Evolutionary conservation across 2,888 invertebrate species (phyloP).

Genomic region (Drosophila austrosaltans): DNA sequence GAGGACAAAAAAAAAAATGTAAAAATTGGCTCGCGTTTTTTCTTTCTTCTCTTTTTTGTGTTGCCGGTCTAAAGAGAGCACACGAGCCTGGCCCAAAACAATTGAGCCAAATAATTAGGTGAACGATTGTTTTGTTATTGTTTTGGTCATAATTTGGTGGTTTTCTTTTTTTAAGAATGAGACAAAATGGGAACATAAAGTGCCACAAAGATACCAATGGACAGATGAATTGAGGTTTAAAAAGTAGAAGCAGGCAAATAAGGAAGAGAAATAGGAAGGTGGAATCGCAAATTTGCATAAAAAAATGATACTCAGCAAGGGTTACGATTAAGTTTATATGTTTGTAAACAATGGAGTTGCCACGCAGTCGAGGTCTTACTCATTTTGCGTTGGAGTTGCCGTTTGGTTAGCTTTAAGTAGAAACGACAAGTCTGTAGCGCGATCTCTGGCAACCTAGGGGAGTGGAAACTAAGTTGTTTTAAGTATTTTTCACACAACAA

Average conservation of each 20-base stretch:
- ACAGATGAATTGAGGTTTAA: background rate
- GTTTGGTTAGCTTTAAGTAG: too few species aligned
- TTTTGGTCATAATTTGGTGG: slow-evolving; percentile 69
- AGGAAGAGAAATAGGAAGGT: background rate
- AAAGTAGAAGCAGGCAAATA: slow-evolving; percentile 4
- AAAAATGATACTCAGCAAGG: too few species aligned
- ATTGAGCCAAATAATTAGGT: slow-evolving; percentile 75
- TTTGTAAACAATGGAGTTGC: too few species aligned
- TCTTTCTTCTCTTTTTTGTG: slow-evolving; percentile 55
- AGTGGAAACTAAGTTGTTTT: too few species aligned
- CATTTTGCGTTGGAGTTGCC: too few species aligned
- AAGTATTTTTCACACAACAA: too few species aligned
- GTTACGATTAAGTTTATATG: too few species aligned
- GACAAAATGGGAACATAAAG: background rate
- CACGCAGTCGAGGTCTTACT: too few species aligned
- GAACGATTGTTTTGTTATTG: slow-evolving; percentile 66
- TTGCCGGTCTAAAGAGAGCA: slow-evolving; percentile 26
- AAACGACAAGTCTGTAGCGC: too few species aligned
- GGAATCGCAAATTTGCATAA: too few species aligned
- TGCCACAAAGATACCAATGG: background rate
- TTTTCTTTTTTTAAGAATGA: slow-evolving; percentile 53
- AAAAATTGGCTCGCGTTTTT: slow-evolving; percentile 64
- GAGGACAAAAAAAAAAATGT: slow-evolving; percentile 75
- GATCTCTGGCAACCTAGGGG: too few species aligned
- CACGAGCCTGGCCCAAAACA: slow-evolving; percentile 50